Evolutionary conservation across 2,113 vertebrate genomes (phyloP), one percentile per base, ranked within the genome.

Genomic region (Neodon shergylaensis): DNA sequence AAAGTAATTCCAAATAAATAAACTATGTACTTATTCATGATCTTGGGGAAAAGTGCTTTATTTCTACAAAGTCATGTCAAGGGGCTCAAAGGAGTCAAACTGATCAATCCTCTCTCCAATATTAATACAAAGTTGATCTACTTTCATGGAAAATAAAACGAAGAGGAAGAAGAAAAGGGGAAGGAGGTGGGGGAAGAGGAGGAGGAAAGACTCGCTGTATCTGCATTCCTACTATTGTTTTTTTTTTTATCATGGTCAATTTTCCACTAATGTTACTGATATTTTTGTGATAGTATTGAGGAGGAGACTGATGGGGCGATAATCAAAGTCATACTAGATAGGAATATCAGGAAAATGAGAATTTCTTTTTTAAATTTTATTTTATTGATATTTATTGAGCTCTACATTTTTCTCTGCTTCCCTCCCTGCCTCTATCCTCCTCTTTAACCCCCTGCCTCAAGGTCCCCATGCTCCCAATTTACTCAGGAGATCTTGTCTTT

Each of bases 11-110:
- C 26, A 73, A 66, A 44, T 26, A 47, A 36, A 28, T 47, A 95
- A 95, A 95, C 63, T 68, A 92, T 61, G 70, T 72, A 33, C 72
- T 93, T 91, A 94, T 82, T 96, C 72, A 61, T 44, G 24, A 31
- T 77, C n/a, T 76, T 42, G 5, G 26, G 44, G 22, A 76, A 90
- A 70, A 63, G 24, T 73, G 31, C 44, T 91, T 52, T 77, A 47
- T 61, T 73, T 13, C 88, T 12, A 94, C 88, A 72, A 92, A 79
- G 61, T 11, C 13, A 65, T 44, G 22, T 70, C 61, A 49, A 19
- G 1, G 24, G 81, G 54, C 89, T 90, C 49, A 47, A 66, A 63
- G 91, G 28, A 94, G 93, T 90, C 44, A 92, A 86, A 24, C 2
- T 52, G 9, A 88, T 24, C 52, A 61, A 4, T 68, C 14, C 19